phyloP scores from a whole-genome alignment of 2,888 invertebrate genomes.

The Apamea epomidion region DNA sequence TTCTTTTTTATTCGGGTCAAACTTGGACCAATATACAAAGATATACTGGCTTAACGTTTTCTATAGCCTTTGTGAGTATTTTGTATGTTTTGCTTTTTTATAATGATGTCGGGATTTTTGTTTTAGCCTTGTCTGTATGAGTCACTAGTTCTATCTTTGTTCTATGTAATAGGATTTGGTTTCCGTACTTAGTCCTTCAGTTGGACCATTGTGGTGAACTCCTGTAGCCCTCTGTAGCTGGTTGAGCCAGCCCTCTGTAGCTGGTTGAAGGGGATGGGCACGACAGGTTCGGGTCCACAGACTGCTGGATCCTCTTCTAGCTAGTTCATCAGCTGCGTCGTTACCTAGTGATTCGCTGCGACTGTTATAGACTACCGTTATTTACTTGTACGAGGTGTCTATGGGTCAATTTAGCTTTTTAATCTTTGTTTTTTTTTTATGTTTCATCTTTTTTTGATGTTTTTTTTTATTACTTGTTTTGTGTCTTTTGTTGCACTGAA shows the following conservation, averaged over 20 bases:
- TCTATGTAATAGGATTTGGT: too few species aligned
- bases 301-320: not conserved
- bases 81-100: conserved; percentile 9
- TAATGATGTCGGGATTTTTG: conserved; percentile 27
- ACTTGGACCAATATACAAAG: conserved; percentile 43
- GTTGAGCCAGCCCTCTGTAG: not conserved
- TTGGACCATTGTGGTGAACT: not conserved
- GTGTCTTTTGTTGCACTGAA: too few species aligned
- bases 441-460: too few species aligned
- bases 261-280: not conserved
- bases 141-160: not conserved
- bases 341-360: too few species aligned
- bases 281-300: not conserved
- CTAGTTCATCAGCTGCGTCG: not conserved
- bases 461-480: too few species aligned
- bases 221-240: not conserved
- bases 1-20: conserved; percentile 52
- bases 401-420: too few species aligned
- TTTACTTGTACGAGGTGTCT: too few species aligned
- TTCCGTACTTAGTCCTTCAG: too few species aligned
- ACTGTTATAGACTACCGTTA: too few species aligned
- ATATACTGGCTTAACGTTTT: conserved; percentile 32
- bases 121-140: not conserved
- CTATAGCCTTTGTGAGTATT: conserved; percentile 31
- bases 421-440: too few species aligned